Base-by-base conservation (phyloP, 2,888 invertebrate species). In the Nomada goodeniana region DNA sequence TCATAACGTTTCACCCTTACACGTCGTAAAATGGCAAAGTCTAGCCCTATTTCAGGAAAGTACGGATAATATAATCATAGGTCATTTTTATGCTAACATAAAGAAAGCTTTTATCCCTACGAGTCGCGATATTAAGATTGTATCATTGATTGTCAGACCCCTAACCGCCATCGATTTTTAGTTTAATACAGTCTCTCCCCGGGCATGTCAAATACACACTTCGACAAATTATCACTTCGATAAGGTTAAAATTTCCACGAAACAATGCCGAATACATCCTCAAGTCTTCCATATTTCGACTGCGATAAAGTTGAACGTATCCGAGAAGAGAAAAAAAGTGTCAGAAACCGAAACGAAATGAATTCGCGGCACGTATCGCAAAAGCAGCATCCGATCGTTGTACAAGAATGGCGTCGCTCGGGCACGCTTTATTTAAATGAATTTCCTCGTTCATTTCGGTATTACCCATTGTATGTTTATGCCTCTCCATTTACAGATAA, bases 401-500 rank as follows among this genome's bases (percentile, higher is more conserved):
- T 89, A 89, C 91, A 86, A 87, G 82, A 84, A 86, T 79, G 84
- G 85, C 81, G 80, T 64, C 61, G 80, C 73, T 70, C 64, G 44
- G 78, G 59, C 83, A 84, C 86, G 71, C 83, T 81, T 89, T 86
- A 91, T 91, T 91, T 78, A 90, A 91, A 91, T 90, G 72, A 81
- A 86, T 88, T 91, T 88, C 87, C 86, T 85, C 83, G 81, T 89
- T 86, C 80, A 80, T 82, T 88, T 87, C 80, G 79, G 82, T 82
- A 87, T 86, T 85, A 84, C 82, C 90, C 87, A 92, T 92, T 92
- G 92, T 91, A 90, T 91, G 91, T 86, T 91, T 91, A 92, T 91
- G 83, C 79, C 53, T 26, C 50, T 57, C 88, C 89, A 86, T 89
- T 55, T 84, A 84, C 42, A 82, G 83, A 75, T 64, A 53, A 78